Evolutionary conservation across 2,113 vertebrate genomes (phyloP), one percentile per base, ranked within the genome.

Genomic region (Sarotherodon lohbergeri): DNA sequence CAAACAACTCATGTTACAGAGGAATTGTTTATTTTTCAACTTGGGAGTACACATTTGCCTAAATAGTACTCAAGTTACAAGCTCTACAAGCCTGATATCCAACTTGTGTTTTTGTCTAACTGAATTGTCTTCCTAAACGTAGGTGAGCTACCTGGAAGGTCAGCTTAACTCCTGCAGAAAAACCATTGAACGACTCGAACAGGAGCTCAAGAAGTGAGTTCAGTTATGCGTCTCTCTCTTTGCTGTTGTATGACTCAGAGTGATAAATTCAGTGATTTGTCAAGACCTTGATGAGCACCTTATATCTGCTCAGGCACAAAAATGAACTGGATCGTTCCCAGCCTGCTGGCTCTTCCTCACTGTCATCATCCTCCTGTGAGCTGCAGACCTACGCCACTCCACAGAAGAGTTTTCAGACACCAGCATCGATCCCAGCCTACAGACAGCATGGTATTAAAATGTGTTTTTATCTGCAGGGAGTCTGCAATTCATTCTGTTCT

Each of bases 161-260:
- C 98, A 99, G 56, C 97, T 99, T n/a, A 97, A 92, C 90, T 94
- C 97, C 39, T 96, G 94, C 96, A 98, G 93, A 93, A 98, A 97
- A 85, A 97, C 97, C 19, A 95, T 97, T 9, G 97, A 99, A 81
- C 97, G 94, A 16, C 94, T 99, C 52, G 98, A 99, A 78, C 97
- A 98, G 90, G 98, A 98, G 87, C 94, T 98, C 16, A 99, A 98
- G 94, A 97, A 97, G 98, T 99, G 80, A 94, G 94, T 94, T 57
- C 5, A 7, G 27, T 52, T 55, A 8, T 41, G 2, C 54, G 13
- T 90, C 27, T 87, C 11, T 50, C 82, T 6, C 80, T 78, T 2
- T 78, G 43, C 71, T 6, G 32, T 22, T 80, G 3, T 50, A 8
- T 54, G 2, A 52, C 11, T 88, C 13, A 43, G 41, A 48, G 29